phyloP scores from a whole-genome alignment of 2,888 invertebrate species.

The Tanytarsus gracilentus region DNA sequence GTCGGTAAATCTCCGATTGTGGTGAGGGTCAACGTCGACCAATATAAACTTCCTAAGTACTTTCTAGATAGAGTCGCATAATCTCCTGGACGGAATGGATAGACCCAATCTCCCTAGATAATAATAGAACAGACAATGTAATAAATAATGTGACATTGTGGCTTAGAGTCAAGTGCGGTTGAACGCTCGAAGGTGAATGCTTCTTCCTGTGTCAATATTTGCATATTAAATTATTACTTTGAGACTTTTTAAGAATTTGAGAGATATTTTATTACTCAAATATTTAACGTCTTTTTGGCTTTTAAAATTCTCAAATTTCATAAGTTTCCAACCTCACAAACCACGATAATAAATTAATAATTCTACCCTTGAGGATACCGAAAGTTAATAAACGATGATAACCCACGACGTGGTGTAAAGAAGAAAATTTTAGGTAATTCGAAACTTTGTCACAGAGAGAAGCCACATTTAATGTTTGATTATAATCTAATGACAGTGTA shows the following conservation, averaged over 20 bases:
- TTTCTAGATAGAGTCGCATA: constrained; percentile 85
- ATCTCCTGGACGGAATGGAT: constrained; percentile 77
- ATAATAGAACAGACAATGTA: background rate
- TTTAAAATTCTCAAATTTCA: too few relatives aligned
- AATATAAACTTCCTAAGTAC: constrained; percentile 89
- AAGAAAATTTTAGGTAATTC: too few relatives aligned
- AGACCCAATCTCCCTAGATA: constrained; percentile 75
- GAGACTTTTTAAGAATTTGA: too few relatives aligned
- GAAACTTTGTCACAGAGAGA: background rate
- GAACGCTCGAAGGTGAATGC: too few relatives aligned
- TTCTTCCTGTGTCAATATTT: background rate
- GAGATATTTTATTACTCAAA: too few relatives aligned
- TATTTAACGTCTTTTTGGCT: too few relatives aligned
- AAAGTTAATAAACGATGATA: too few relatives aligned
- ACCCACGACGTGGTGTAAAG: too few relatives aligned
- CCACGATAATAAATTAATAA: too few relatives aligned
- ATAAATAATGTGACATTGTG: background rate
- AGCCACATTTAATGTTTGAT: background rate
- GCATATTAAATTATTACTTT: background rate
- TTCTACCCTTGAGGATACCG: too few relatives aligned
- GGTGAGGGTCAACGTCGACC: constrained; percentile 92
- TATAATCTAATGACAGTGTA: constrained; percentile 27
- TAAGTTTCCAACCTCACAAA: too few relatives aligned
- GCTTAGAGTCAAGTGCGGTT: too few relatives aligned
- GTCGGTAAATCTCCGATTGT: constrained; percentile 94